A percentile compares a stretch with the other conserved stretches of the same genome.
phyloP scores from a whole-genome alignment of 92 coral and sea anemone species.

The Anthopleura xanthogrammica region DNA sequence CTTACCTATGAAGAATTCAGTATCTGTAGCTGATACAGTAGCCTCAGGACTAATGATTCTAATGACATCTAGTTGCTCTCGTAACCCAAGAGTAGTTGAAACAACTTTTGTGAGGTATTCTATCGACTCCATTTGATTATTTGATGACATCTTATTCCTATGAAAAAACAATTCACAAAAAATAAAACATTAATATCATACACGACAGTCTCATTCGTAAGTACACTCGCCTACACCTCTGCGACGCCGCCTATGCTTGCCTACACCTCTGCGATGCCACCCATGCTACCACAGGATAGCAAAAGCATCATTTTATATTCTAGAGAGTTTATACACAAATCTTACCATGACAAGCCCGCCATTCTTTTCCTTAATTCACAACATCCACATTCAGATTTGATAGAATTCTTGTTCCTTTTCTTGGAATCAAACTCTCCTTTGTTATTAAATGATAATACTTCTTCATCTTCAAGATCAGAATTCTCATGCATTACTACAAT shows the following conservation, averaged over 20 bases:
- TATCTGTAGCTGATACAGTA: conserved; percentile 82
- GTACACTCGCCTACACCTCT: too few relatives aligned
- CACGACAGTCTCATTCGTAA: too few relatives aligned
- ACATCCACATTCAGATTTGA: conserved; percentile 32
- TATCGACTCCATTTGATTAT: conserved; percentile 77
- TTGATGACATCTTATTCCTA: conserved; percentile 91
- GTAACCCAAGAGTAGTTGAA: conserved; percentile 84
- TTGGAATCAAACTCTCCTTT: conserved; percentile 9
- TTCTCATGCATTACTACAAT: conserved; percentile 2
- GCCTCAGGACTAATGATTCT: conserved; percentile 93
- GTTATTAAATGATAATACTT: conserved; percentile 16
- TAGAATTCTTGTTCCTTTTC: background rate
- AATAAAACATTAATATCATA: too few relatives aligned
- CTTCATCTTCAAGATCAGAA: conserved; percentile 31
- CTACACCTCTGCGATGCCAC: too few relatives aligned
- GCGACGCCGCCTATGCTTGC: too few relatives aligned
- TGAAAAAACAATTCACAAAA: background rate
- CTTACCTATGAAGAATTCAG: conserved; percentile 97
- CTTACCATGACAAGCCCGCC: conserved; percentile 52
- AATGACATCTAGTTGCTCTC: conserved; percentile 92
- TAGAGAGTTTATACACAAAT: background rate
- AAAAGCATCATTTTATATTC: too few relatives aligned
- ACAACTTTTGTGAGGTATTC: conserved; percentile 88
- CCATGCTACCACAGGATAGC: too few relatives aligned
- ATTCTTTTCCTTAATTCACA: conserved; percentile 45